phyloP scores from a whole-genome alignment of 2,113 vertebrate species.

The Pyrgilauda ruficollis region DNA sequence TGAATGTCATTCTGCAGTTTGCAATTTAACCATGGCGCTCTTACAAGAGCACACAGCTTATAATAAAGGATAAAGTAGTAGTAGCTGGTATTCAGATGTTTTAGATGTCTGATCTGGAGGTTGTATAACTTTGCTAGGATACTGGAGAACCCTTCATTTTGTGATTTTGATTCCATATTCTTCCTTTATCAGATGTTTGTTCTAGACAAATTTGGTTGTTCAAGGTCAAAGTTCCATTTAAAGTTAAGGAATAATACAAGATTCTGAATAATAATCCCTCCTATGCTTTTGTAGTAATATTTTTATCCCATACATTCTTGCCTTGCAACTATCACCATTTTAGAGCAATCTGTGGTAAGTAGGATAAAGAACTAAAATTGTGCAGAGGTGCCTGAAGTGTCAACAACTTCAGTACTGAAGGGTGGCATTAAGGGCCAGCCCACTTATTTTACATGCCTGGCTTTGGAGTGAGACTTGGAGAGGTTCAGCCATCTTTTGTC shows the following conservation, averaged over 20 bases:
- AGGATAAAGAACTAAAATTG: slow-evolving; percentile 2
- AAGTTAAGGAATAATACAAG: not conserved
- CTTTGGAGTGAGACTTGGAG: not conserved
- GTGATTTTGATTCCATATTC: not conserved
- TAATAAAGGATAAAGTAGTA: not conserved
- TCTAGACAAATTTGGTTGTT: not conserved
- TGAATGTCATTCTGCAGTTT: not conserved
- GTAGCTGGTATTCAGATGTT: not conserved
- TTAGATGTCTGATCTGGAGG: not conserved
- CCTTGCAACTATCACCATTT: not conserved
- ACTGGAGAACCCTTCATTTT: not conserved
- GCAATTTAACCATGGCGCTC: not conserved
- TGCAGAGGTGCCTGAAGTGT: not conserved
- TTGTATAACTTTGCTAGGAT: not conserved
- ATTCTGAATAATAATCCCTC: not conserved
- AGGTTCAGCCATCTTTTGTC: not conserved
- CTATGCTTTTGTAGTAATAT: not conserved
- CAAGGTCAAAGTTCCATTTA: not conserved
- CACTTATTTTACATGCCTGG: not conserved
- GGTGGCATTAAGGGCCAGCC: not conserved
- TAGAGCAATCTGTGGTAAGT: not conserved
- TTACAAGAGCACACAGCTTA: not conserved
- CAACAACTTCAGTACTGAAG: not conserved
- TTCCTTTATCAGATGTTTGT: not conserved
- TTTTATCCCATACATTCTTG: not conserved